These are phyloP conservation scores for Diogma glabrata DNA, from an alignment of 2,888 invertebrate genomes.

Conservation along the genomic window DNA sequence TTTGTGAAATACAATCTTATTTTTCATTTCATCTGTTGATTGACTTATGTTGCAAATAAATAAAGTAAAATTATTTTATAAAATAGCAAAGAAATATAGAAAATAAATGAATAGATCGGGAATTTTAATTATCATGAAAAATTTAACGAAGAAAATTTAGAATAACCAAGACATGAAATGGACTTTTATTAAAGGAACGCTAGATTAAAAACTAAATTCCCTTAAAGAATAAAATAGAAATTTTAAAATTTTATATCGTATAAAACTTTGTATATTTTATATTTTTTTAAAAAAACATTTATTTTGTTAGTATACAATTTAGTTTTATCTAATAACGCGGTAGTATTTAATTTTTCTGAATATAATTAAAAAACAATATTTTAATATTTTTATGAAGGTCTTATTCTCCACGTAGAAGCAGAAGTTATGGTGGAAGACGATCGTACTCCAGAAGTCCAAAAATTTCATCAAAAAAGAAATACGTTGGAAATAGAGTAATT, in stretches of 20 bases:
- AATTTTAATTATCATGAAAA: too few relatives aligned
- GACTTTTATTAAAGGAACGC: too few relatives aligned
- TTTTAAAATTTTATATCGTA: not conserved
- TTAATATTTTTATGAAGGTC: conserved; percentile 26
- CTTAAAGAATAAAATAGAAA: not conserved
- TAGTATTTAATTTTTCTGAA: too few relatives aligned
- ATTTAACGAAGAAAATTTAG: too few relatives aligned
- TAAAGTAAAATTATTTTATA: too few relatives aligned
- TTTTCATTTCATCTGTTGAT: too few relatives aligned
- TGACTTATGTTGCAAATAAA: too few relatives aligned
- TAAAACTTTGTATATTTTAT: not conserved
- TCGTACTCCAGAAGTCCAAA: conserved; percentile 64
- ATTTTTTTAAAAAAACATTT: not conserved
- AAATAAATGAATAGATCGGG: too few relatives aligned
- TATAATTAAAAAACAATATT: conserved; percentile 6
- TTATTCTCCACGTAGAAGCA: conserved; percentile 46
- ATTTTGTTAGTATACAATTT: not conserved
- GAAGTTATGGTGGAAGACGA: conserved; percentile 47
- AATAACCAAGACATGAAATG: too few relatives aligned
- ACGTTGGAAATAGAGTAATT: conserved; percentile 27
- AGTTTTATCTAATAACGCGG: not conserved
- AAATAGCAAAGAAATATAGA: too few relatives aligned
- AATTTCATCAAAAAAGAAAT: conserved; percentile 68
- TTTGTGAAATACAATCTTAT: too few relatives aligned
- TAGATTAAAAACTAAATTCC: not conserved